Base-by-base conservation (phyloP, 2,888 invertebrate species). In the Drosophila percnosoma region DNA sequence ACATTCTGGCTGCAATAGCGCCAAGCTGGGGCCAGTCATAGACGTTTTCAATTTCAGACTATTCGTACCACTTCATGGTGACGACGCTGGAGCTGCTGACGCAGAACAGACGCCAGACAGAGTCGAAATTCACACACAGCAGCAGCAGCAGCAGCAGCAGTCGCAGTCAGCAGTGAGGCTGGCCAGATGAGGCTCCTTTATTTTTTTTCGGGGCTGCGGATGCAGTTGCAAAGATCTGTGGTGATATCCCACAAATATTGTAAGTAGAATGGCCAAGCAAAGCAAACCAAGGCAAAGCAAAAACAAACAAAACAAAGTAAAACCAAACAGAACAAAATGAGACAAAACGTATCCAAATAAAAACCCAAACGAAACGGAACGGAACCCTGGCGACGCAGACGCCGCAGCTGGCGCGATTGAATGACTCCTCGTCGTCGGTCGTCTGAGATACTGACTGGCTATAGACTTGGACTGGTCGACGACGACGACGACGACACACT, bases 371-470 rank as follows among this genome's bases (percentile, higher is more conserved):
- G 49, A 73, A 75, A 80, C 79, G 60, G 67, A 78, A 70, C 75
- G 80, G 53, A 81, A 76, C 74, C 72, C 75, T 72, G 82, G 72
- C 82, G 66, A 80, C 81, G 87, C 73, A 83, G 84, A 84, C 85
- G 87, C 87, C 87, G 85, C 85, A 86, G 87, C 85, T 86, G 87
- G 79, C 83, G 89, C 89, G 85, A 87, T 86, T 86, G 89, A 86
- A 86, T 86, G 85, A 86, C 85, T 86, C 89, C 85, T 87, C 89
- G 84, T 82, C 71, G 84, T 75, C 70, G 73, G 68, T 53, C 78
- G 89, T 89, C 85, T 86, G 79, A 89, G 89, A 86, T 89, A 89
- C 85, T 86, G 88, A 87, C 83, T 84, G 84, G 75, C 85, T 81
- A 76, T 80, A 68, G 68, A 75, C 68, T 79, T 69, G 68, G 78